Evolutionary conservation across 2,113 vertebrate species (phyloP), one percentile per base, ranked within the genome.

Genomic region (Oncorhynchus gorbuscha): DNA sequence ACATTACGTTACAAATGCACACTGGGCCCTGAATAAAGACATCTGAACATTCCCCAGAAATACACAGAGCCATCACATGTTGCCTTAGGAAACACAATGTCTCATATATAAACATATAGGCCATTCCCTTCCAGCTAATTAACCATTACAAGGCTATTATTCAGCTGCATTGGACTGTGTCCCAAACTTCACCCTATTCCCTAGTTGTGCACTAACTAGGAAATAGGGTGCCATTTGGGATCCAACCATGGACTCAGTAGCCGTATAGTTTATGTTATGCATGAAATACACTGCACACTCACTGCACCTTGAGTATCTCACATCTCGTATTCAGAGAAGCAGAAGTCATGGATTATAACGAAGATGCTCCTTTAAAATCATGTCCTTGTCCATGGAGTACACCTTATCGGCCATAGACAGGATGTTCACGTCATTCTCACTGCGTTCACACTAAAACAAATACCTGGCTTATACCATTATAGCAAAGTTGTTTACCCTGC

Each of bases 1-100:
- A 83, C 84, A 89, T 89, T 84, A 83, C 84, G 75, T 76, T 81
- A 78, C 72, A 24, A 71, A 72, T 77, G 71, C 74, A 86, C 55
- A 76, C 75, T 82, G 76, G 79, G 18, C 3, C 51, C 49, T 82
- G 76, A 85, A 88, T 71, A 76, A 80, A 89, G 81, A 82, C 82
- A 61, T 88, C 86, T 83, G 55, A 83, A 80, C 79, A 80, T 81
- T 84, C 76, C 73, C 71, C 58, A 67, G 82, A 71, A 76, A 81
- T 75, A 80, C 65, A 81, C 81, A 71, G 79, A 16, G 73, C 68
- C 72, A 68, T 81, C 85, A 80, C 82, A 79, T 75, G 78, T 79
- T 87, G 80, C 72, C 75, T 86, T 76, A 75, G 77, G 74, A 75
- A 85, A 73, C 73, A 84, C 81, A 79, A 84, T 76, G 72, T 75